Base-by-base conservation (phyloP, 2,797 vertebrate genomes). In the Yasuhikotakia modesta region DNA sequence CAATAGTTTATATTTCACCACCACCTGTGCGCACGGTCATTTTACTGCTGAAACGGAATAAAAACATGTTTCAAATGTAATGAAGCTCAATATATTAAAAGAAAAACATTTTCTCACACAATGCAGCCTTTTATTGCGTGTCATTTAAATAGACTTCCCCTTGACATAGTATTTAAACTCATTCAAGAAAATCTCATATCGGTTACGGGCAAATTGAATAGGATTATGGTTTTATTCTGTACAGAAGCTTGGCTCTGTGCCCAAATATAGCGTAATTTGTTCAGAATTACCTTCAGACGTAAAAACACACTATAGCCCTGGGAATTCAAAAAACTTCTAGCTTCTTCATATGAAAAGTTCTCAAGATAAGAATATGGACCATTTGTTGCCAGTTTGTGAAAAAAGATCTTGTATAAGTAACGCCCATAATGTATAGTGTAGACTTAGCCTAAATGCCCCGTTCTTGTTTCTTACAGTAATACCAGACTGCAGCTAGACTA, bases 221-320 rank as follows among this genome's bases (percentile, higher is more conserved):
- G 81, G 81, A 84, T 81, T 81, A 86, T 86, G 70, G 75, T 79
- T 79, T 83, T 81, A 83, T 83, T 81, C 58, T 75, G 46, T 78
- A 82, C 55, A 74, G 70, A 79, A 72, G 66, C 60, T 61, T 82
- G 73, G 82, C 70, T 27, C 60, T 72, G 43, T 81, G 79, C 77
- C 76, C 60, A 76, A 79, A 81, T 68, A 79, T 73, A 65, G 58
- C 69, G 75, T 79, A 72, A 84, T 80, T 84, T 84, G 80, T 82
- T 80, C 61, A 76, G 77, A 64, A 77, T 79, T 75, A 82, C 67
- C 73, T 73, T 71, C 21, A 50, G 72, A 72, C 64, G 76, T 82
- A 82, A 80, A 80, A 80, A 39, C 76, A 81, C 66, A 77, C 30
- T 19, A 21, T 60, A 78, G 78, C 75, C 65, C 65, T 32, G 63